phyloP scores from a whole-genome alignment of 1,140 invertebrate genomes.

The Xylocopa sonorina region DNA sequence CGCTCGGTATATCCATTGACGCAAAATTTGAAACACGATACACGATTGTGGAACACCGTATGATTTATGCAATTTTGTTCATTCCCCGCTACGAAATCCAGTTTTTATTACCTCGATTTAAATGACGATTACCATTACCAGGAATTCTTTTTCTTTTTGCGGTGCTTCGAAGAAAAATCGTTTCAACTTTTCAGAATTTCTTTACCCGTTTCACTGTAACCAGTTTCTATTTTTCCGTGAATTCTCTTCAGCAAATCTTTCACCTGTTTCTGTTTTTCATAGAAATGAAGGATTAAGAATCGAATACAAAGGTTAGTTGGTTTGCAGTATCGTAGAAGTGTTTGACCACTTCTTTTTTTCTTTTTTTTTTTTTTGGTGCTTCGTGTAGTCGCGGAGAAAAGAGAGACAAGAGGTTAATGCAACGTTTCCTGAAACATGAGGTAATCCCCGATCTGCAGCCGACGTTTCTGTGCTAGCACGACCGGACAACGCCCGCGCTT shows the following conservation, averaged over 20 bases:
- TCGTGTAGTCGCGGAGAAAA: neutral
- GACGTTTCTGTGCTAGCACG: slow-evolving; percentile 36
- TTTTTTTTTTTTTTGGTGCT: slow-evolving; percentile 15
- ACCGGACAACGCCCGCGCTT: slow-evolving; percentile 60
- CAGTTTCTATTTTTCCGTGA: too few relatives aligned
- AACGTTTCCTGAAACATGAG: slow-evolving; percentile 65
- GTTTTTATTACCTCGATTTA: neutral
- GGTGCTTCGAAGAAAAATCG: too few relatives aligned
- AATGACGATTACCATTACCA: neutral
- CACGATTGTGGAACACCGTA: too few relatives aligned
- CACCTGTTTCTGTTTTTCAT: too few relatives aligned
- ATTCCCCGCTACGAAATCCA: neutral
- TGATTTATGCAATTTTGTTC: too few relatives aligned
- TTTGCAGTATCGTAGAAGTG: slow-evolving; percentile 2
- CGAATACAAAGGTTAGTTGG: too few relatives aligned
- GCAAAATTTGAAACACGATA: neutral
- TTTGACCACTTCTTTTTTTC: slow-evolving; percentile 15
- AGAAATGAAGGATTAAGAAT: neutral
- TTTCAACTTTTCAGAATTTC: too few relatives aligned
- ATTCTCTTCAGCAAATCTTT: too few relatives aligned
- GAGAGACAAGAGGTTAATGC: slow-evolving; percentile 49
- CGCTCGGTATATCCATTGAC: neutral
- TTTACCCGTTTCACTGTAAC: too few relatives aligned
- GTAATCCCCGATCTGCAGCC: slow-evolving; percentile 55
- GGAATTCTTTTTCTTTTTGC: too few relatives aligned